Evolutionary conservation across 2,113 vertebrate genomes (phyloP), one percentile per base, ranked within the genome.

Genomic region (Brienomyrus brachyistius): DNA sequence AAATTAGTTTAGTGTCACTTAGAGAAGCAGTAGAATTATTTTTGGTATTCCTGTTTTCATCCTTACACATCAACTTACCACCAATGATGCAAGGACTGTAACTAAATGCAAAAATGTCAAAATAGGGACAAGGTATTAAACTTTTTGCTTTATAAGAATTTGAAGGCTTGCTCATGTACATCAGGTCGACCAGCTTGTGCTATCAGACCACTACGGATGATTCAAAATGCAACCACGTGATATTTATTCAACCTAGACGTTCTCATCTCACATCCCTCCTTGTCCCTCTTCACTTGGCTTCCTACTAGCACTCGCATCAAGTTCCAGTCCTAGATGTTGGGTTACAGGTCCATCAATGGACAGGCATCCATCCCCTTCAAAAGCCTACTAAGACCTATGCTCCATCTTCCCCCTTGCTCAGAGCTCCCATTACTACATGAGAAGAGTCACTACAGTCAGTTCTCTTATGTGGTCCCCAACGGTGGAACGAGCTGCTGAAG

Each of bases 1-100:
- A 92, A 90, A 88, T 52, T 40, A 89, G 88, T 90, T 52, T 40
- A 89, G 88, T 90, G 92, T 50, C 59, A 54, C 5, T 62, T 62
- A 7, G 45, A 56, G 51, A 56, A 87, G 27, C n/a, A 52, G 23
- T 10, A 31, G n/a, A 48, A 23, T 47, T 6, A 47, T 19, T 83
- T 82, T 82, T 35, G 77, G 40, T 45, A 82, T 45, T 45, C 4
- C 35, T 27, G 19, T n/a, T 23, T 66, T 77, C 70, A 77, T 17
- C 11, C 31, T 17, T 15, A n/a, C 2, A 51, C 47, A 31, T 85
- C 21, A 85, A 84, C 80, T 2, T 83, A 19, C 21, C 35, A 47
- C 17, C 45, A 84, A 11, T 84, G 45, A 23, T 47, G 80, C 43
- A 83, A 84, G 82, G 13, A 70, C 62, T 31, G 7, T 74, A 31